Evolutionary conservation across 2,113 vertebrate genomes (phyloP).

Genomic region (Motacilla tschutschensis): DNA sequence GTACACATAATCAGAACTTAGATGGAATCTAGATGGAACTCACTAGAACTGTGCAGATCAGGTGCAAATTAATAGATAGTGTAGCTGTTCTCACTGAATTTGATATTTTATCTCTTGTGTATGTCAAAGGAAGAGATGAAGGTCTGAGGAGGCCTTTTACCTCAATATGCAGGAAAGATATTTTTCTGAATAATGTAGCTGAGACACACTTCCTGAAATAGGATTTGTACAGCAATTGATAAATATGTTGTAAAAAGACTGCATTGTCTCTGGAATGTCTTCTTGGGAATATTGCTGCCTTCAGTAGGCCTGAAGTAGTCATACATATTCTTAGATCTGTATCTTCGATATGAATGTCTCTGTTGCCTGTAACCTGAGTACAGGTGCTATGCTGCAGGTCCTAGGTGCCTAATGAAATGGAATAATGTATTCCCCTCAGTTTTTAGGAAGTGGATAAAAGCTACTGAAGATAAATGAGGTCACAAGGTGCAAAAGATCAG

Average conservation of each 20-base stretch:
- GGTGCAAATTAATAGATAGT: neutral
- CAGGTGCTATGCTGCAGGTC: neutral
- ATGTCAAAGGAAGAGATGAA: neutral
- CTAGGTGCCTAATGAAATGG: neutral
- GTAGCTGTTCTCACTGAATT: neutral
- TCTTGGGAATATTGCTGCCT: neutral
- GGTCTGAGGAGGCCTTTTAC: neutral
- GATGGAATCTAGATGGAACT: neutral
- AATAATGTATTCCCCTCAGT: neutral
- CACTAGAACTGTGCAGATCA: neutral
- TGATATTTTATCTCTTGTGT: neutral
- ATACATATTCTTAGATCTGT: neutral
- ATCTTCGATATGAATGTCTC: neutral
- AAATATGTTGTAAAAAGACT: neutral
- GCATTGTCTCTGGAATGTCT: neutral
- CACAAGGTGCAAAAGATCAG: neutral
- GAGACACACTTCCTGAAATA: neutral
- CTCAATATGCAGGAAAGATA: neutral
- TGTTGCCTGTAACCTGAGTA: neutral
- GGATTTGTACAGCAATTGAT: neutral
- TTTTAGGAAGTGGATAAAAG: neutral
- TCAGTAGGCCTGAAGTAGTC: neutral
- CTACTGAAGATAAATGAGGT: neutral
- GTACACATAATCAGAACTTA: neutral
- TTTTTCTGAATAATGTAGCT: neutral